Conservation (phyloP, 2,113 vertebrate genomes). For the Eulemur macaco region DNA sequence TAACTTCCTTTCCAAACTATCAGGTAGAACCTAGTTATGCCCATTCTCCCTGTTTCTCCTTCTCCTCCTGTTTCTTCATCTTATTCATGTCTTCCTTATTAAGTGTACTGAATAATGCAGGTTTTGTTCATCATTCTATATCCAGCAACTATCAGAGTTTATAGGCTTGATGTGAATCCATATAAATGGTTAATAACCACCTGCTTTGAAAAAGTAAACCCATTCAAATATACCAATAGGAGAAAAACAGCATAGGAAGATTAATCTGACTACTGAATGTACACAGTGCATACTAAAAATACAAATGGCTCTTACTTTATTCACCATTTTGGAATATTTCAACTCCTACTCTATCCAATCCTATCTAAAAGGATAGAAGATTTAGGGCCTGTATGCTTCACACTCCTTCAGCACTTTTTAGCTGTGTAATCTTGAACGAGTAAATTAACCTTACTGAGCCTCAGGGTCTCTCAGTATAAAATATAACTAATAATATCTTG, state of each 20-base stretch:
- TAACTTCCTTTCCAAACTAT: not conserved
- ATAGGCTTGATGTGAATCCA: not conserved
- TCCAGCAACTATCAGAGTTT: not conserved
- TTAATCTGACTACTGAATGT: not conserved
- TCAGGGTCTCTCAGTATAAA: not conserved
- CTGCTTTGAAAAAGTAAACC: not conserved
- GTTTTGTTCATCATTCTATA: not conserved
- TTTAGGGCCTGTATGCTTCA: not conserved
- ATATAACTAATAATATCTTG: not conserved
- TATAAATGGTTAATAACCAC: not conserved
- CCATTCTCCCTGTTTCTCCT: not conserved
- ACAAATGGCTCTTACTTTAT: not conserved
- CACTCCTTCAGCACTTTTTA: not conserved
- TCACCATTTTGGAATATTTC: constrained; percentile 13
- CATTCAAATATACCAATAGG: not conserved
- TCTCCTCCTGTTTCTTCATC: not conserved
- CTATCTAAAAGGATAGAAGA: not conserved
- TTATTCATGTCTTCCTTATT: not conserved
- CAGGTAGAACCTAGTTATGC: not conserved
- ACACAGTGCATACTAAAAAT: not conserved
- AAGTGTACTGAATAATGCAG: not conserved
- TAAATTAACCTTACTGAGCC: not conserved
- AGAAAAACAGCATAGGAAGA: not conserved
- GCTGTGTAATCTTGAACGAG: not conserved
- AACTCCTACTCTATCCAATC: not conserved